Base-by-base conservation (phyloP, 2,888 invertebrate species). In the Antitype chi region DNA sequence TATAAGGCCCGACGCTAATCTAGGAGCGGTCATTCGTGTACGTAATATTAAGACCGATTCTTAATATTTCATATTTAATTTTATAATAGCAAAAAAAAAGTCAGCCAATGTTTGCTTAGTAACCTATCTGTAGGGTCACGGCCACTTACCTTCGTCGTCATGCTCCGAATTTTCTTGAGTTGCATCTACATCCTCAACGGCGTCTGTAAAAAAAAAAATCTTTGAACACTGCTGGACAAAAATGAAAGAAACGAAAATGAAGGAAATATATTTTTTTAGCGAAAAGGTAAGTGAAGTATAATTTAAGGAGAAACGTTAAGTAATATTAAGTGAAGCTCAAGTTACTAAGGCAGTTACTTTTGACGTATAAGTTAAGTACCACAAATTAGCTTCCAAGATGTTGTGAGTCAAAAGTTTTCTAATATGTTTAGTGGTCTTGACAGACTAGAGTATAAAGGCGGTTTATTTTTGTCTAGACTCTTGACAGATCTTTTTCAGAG, bases 81-180 rank as follows among this genome's bases (percentile, higher is more conserved):
- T n/a, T n/a, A n/a, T n/a, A 6, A 52, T 17, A 11, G 23, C 23
- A 60, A 0, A n/a, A 17, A 32, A n/a, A 53, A 43, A 53, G 8
- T 47, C 28, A 25, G 32, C 20, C 5, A 62, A 47, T 47, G 23
- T 76, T 47, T 63, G 17, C 8, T 43, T 28, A 15, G 11, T 23
- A 43, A 49, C 11, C 28, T 23, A 32, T 20, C 60, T 32, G 20
- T 25, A 43, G 4, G 23, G 15, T 20, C 49, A 69, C 59, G 23
- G 17, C 5, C 17, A 68, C 91, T 93, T 92, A 97, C 97, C 97
- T 89, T 97, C 97, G 78, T 96, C 96, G 49, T 97, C 95, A 71
- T 96, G 93, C 68, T 95, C 94, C 0, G 94, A 94, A 84, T 94
- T 92, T 82, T 93, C 94, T 82, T 92, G 92, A 2, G 87, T 87